These are phyloP conservation scores for Diploscapter pachys DNA, from an alignment of 1,140 invertebrate species.

Conservation along the genomic window DNA sequence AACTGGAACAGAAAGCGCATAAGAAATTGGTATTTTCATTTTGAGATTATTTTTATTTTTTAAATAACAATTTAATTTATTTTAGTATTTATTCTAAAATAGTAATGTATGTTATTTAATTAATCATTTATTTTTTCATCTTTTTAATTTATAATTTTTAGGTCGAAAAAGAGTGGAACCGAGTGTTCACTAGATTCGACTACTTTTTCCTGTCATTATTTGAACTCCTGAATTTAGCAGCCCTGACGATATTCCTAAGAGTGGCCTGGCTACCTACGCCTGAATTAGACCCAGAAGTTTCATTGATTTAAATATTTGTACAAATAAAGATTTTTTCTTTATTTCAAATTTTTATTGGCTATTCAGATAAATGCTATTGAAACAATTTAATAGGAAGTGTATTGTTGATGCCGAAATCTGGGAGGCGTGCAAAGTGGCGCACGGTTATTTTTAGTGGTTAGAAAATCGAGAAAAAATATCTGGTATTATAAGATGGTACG, in stretches of 20 bases:
- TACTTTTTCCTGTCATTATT: conserved; percentile 49
- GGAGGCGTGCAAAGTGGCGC: too few relatives aligned
- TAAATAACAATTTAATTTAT: neutral
- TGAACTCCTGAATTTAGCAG: conserved; percentile 45
- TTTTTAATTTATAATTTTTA: conserved; percentile 28
- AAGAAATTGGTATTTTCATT: conserved; percentile 3
- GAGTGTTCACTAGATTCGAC: conserved; percentile 49
- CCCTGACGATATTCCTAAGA: conserved; percentile 47
- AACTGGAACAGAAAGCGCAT: conserved; percentile 34
- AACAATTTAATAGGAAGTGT: too few relatives aligned
- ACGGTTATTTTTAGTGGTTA: too few relatives aligned
- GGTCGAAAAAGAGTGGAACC: conserved; percentile 53
- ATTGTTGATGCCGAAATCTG: too few relatives aligned
- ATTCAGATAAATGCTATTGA: too few relatives aligned
- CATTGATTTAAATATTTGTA: too few relatives aligned
- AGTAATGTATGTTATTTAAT: neutral
- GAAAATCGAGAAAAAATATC: too few relatives aligned
- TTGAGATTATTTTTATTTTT: too few relatives aligned
- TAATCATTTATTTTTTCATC: conserved; percentile 11
- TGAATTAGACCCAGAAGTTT: conserved; percentile 1
- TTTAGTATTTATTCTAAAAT: conserved; percentile 17
- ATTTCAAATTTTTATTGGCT: too few relatives aligned
- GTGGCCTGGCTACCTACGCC: conserved; percentile 47
- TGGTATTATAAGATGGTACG: too few relatives aligned
- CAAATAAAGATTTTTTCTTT: too few relatives aligned